Evolutionary conservation across 2,888 invertebrate genomes (phyloP), one percentile per base, ranked within the genome.

Genomic region (Junonia oenone): DNA sequence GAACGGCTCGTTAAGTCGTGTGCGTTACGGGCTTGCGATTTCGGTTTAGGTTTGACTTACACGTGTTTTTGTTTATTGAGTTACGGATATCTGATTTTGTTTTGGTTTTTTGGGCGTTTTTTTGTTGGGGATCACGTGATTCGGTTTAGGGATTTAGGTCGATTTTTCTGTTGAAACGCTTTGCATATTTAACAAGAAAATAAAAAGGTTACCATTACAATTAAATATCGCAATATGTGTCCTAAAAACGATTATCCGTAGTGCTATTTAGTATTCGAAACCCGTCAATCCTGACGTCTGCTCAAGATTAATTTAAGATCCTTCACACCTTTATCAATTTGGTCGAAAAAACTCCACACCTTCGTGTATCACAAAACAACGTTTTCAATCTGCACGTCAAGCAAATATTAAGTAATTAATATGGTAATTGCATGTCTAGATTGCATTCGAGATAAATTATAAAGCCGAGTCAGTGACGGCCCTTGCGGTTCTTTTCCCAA

Each of bases 401-500:
- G 65, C 68, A 71, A 78, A 79, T 78, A 76, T 74, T 72, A 73
- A 76, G 71, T 73, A 75, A 84, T 87, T 86, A 83, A 83, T 80
- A 84, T 83, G 81, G 76, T 81, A 85, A 87, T 85, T 78, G 71
- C 69, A 68, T 67, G 76, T 79, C 75, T 71, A 78, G 80, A 84
- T 83, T 70, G 62, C 67, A 72, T 69, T 67, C 65, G 66, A 78
- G 79, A 81, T 83, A 81, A 79, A 68, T 74, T 73, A 76, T 77
- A 64, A 67, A 26, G 61, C 17, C 63, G 61, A 59, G 43, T 56
- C 63, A 55, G 59, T 70, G 76, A 75, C 75, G 75, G 70, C 69
- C 71, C 68, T 71, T 72, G 66, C 65, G 67, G 66, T 62, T 63
- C 62, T 66, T 70, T 69, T 71, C 65, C 67, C 64, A 65, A 55